Percentiles rank a stretch among this genome's conserved stretches.
Conservation (phyloP, 2,113 vertebrate genomes). For the Bungarus multicinctus region DNA sequence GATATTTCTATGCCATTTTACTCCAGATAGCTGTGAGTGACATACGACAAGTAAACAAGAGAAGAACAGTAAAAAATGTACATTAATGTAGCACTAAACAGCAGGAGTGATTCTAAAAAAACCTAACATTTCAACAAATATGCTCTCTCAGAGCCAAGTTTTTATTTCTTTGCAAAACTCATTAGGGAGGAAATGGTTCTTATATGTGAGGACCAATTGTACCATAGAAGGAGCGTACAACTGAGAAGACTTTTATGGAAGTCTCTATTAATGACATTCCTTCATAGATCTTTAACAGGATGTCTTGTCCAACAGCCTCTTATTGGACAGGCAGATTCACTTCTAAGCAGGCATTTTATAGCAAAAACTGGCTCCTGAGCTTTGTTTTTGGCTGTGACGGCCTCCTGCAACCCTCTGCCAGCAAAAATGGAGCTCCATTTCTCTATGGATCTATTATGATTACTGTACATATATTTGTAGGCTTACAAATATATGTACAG, state of each 20-base stretch:
- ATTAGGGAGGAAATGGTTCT: neutral
- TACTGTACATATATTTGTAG: no score
- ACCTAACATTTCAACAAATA: neutral
- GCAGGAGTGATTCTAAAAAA: neutral
- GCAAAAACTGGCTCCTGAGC: no score
- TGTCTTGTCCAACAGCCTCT: neutral
- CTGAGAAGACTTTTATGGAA: neutral
- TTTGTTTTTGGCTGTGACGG: no score
- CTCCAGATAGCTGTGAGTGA: neutral
- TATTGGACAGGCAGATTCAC: neutral
- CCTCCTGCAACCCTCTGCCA: no score
- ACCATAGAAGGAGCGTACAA: neutral
- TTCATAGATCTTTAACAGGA: neutral
- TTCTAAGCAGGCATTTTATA: neutral
- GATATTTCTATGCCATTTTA: neutral
- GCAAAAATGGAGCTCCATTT: no score
- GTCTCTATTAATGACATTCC: neutral
- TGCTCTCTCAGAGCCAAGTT: neutral
- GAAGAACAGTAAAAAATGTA: neutral
- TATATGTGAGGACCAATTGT: neutral
- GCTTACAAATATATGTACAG: neutral
- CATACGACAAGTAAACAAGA: neutral
- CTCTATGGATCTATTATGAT: no score
- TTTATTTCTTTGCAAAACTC: neutral
- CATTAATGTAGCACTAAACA: neutral